A percentile compares a stretch with the other conserved stretches of the same genome.
Evolutionary conservation across 1,140 invertebrate genomes (phyloP).

Genomic region (Mactra quadrangularis): DNA sequence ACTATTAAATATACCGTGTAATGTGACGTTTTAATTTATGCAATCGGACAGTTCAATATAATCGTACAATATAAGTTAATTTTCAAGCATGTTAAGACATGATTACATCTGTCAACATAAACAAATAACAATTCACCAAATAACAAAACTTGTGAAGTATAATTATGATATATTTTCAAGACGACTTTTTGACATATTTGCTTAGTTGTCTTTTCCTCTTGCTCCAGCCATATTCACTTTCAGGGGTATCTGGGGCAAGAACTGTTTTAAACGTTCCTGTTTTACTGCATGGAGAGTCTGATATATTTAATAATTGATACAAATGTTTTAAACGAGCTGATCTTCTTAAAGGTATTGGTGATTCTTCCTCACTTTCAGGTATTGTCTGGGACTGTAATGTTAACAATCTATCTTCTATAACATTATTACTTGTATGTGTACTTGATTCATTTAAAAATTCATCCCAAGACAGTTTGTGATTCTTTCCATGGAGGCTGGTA

Average conservation of each 20-base stretch:
- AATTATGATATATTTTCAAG: no score
- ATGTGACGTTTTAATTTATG: no score
- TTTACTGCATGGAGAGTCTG: not conserved
- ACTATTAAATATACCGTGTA: no score
- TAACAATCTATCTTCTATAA: not conserved
- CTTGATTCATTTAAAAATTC: not conserved
- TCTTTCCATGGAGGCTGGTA: not conserved
- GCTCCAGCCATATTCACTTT: constrained; percentile 54
- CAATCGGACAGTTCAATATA: no score
- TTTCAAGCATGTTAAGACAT: no score
- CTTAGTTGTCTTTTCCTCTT: constrained; percentile 47
- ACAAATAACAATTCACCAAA: no score
- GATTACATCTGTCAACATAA: no score
- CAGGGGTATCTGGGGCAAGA: constrained; percentile 54
- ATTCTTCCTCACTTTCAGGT: not conserved
- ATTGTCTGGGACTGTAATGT: not conserved
- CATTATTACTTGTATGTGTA: not conserved
- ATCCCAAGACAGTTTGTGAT: not conserved
- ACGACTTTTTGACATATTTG: constrained; percentile 15
- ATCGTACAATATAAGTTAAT: no score
- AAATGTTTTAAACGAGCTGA: constrained; percentile 5
- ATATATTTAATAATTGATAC: not conserved
- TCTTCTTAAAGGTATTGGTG: constrained; percentile 1
- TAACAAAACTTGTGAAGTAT: no score
- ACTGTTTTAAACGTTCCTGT: not conserved